Base-by-base conservation (phyloP, 2,888 invertebrate species). In the Nesidiocoris tenuis region DNA sequence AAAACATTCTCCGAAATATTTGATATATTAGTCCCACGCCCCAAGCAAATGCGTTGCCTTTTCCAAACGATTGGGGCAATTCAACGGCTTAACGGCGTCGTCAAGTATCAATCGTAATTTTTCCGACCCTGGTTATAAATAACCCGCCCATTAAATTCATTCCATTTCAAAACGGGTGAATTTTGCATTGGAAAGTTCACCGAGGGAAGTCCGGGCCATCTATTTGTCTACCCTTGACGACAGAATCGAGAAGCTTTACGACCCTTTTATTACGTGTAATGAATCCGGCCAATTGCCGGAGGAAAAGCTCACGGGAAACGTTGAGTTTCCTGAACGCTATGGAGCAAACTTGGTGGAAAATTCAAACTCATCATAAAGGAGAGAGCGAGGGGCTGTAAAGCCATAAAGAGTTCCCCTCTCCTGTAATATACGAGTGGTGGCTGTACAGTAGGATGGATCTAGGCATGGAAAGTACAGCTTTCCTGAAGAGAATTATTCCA, bases 361-460 rank as follows among this genome's bases (percentile, higher is more conserved):
- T 77, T 77, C 66, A 64, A 67, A 67, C 75, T 74, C 78, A 76
- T 78, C 78, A 76, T 78, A 76, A 78, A 78, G 76, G 76, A 39
- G 39, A 3, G 39, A 39, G 39, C 76, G 39, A 21, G 54, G 65
- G 72, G 78, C 74, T 76, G 78, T 78, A 78, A 78, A 78, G 76
- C 78, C 74, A 78, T 78, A 78, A 78, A 78, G 78, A 63, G 68
- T 68, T 55, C 61, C 61, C 61, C 21, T 56, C 56, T 55, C 67
- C 12, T n/a, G 75, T 57, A 75, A 77, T 77, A 76, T 76, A 77
- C 76, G 57, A 68, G 24, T 61, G 61, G 59, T 54, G 19, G n/a
- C n/a, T n/a, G n/a, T n/a, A n/a, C n/a, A n/a, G n/a, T n/a, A n/a
- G n/a, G n/a, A n/a, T n/a, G n/a, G n/a, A n/a, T n/a, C n/a, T n/a